Base-by-base conservation (phyloP, 2,888 invertebrate genomes). In the Elgonia sp. region DNA sequence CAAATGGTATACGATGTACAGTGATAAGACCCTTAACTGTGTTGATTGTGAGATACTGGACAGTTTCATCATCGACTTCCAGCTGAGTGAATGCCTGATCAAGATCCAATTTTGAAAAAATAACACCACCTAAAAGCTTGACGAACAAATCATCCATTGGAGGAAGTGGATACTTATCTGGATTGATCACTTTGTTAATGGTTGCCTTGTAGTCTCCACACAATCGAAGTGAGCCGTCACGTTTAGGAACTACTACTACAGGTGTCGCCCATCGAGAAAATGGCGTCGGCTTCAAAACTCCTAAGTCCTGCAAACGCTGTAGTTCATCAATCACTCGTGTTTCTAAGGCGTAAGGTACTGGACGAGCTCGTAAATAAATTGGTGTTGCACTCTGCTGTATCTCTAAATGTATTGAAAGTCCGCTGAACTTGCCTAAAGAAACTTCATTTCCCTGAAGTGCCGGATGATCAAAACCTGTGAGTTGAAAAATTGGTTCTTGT, bases 151-250 rank as follows among this genome's bases (percentile, higher is more conserved):
- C 70, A n/a, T 60, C 62, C 16, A 80, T 20, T 16, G 70, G 18
- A 14, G 70, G 60, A 10, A 80, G 37, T 20, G 70, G 62, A 42
- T 75, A 75, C 18, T 62, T 50, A 46, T 75, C 80, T 12, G 80
- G 80, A 29, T 29, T 60, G 8, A 82, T 7, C 10, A 55, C 18
- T 4, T 10, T 53, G 12, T 70, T 63, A 8, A 63, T 53, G 4
- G 55, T 73, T 20, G 82, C 65, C 42, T 82, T 82, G 37, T 82
- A 73, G 63, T 82, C 73, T 16, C 73, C 73, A 20, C 73, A 82
- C 20, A 73, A 29, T 8, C 70, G 29, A 16, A 62, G 5, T 5
- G 21, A 37, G n/a, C 50, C 50, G 39, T 65, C 55, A 6, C 55
- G 65, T 40, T 77, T 77, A 4, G 53, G 6, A 0, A 77, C 63